Conservation (phyloP, 2,888 invertebrate species). For the Homarus gammarus region DNA sequence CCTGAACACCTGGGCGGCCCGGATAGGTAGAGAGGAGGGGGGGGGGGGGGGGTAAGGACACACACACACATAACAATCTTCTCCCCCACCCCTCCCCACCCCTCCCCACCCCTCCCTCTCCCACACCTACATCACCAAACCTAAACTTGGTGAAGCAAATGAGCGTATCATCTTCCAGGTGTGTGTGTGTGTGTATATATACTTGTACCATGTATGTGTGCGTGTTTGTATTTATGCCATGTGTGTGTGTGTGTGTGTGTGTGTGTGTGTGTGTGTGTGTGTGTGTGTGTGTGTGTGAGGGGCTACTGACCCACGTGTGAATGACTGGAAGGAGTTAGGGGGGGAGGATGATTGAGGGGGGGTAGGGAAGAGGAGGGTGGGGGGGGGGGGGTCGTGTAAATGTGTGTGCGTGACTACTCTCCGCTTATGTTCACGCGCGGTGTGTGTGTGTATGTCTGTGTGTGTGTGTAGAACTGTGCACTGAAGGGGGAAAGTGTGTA, state of each 20-base stretch:
- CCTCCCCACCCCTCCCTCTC: not conserved
- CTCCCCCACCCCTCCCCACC: too few species aligned
- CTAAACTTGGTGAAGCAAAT: not conserved
- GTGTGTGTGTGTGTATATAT: not conserved
- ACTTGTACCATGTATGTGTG: not conserved
- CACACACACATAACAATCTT: not conserved
- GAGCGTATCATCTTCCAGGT: constrained; percentile 12
- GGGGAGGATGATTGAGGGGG: not conserved
- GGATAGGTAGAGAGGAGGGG: not conserved
- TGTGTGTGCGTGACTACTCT: not conserved
- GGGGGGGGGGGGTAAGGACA: not conserved
- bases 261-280: constrained; percentile 26
- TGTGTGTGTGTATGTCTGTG: not conserved
- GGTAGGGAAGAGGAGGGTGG: not conserved
- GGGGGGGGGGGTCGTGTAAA: not conserved
- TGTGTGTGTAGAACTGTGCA: not conserved
- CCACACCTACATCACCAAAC: not conserved
- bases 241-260: constrained; percentile 29
- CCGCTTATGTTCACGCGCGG: not conserved
- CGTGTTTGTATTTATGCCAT: constrained; percentile 22
- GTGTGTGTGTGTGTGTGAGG: not conserved
- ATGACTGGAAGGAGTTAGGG: not conserved
- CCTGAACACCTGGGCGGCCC: not conserved
- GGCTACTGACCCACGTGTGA: too few species aligned
- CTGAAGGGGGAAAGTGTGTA: not conserved